Evolutionary conservation across 2,113 vertebrate species (phyloP), one percentile per base, ranked within the genome.

Genomic region (Lutjanus erythropterus): DNA sequence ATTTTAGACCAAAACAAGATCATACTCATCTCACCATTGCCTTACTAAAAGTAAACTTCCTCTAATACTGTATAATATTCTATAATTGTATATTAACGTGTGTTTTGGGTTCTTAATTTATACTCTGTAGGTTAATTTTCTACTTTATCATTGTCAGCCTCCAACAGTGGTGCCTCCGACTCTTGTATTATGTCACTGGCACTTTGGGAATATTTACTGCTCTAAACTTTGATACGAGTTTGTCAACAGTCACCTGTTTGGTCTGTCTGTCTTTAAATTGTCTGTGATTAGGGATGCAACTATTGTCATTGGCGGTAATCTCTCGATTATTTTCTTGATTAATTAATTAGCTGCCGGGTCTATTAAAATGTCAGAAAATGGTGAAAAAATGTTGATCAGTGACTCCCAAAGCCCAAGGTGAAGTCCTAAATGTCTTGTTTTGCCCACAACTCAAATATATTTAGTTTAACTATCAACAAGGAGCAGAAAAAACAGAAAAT

Each of bases 181-280:
- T 42, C 5, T 6, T 21, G 25, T 27, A n/a, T 12, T 49, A 16
- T 44, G 8, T 64, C 5, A 42, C 37, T 72, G 39, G 14, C 39
- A 23, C n/a, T 29, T 55, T 39, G 6, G 10, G 27, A 4, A 9
- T 41, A 15, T 58, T 49, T 35, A 50, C 18, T 47, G 9, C 55
- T 37, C 1, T 4, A 21, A 21, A 58, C 41, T 15, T 52, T 21
- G 10, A 18, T 29, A 19, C 3, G 18, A 39, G n/a, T 61, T 46
- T 25, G 6, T 4, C 19, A 14, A 4, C 25, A 41, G 8, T 37
- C 81, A 87, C 77, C 72, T 87, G 69, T 67, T 71, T 11, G 9
- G 8, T 69, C 14, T 67, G 9, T 44, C 35, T 7, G 58, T 42
- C 25, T 71, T 19, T 19, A 11, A 4, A n/a, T 47, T 6, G 18